These are phyloP conservation scores for Tenthredo mesomela DNA, from an alignment of 2,888 invertebrate species.

Conservation along the genomic window DNA sequence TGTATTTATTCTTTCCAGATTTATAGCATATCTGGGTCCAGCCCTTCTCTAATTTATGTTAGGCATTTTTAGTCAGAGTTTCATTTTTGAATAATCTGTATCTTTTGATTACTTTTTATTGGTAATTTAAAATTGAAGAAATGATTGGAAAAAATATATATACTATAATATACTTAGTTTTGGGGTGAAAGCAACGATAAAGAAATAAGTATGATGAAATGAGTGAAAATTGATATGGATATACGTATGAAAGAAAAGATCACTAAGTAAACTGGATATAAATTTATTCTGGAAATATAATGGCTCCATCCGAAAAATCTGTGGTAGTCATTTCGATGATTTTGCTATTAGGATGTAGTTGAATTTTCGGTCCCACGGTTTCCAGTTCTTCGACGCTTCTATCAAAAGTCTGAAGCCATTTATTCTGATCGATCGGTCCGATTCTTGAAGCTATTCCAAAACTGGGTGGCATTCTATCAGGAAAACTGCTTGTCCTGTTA, in stretches of 20 bases:
- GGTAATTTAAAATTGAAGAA: too few relatives aligned
- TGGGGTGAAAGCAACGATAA: background rate
- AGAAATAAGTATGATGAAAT: background rate
- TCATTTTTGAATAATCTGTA: background rate
- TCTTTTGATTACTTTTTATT: background rate
- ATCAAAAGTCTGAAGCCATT: background rate
- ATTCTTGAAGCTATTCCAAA: slow-evolving; percentile 48
- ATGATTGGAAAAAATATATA: too few relatives aligned
- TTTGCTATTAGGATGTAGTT: slow-evolving; percentile 42
- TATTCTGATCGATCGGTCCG: background rate
- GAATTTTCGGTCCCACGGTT: slow-evolving; percentile 1
- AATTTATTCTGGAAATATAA: slow-evolving; percentile 52
- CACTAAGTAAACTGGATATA: background rate
- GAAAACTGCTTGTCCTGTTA: slow-evolving; percentile 57
- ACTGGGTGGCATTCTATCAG: slow-evolving; percentile 58
- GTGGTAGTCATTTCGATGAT: slow-evolving; percentile 14
- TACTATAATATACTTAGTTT: too few relatives aligned
- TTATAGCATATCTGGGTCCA: background rate
- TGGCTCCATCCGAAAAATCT: slow-evolving; percentile 20
- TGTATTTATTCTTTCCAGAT: background rate
- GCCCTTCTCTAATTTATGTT: background rate
- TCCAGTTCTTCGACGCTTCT: slow-evolving; percentile 41
- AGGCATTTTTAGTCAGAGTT: background rate
- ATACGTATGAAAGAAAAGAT: background rate
- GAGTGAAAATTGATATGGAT: background rate